These are phyloP conservation scores for Orientallactaga sibirica DNA, from an alignment of 2,797 vertebrate genomes.

Conservation along the genomic window DNA sequence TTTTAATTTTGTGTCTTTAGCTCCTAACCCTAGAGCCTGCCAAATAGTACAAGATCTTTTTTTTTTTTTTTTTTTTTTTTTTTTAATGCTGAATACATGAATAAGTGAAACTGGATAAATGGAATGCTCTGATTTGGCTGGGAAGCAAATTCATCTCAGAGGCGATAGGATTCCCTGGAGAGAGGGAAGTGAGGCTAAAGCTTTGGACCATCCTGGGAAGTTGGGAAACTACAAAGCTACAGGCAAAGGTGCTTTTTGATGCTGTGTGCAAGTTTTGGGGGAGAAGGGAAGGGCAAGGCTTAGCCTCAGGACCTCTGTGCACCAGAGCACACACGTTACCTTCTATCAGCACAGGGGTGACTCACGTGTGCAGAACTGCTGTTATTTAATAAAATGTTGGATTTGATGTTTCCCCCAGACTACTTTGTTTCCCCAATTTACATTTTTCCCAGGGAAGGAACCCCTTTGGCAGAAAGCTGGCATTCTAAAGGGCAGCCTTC, in stretches of 20 bases:
- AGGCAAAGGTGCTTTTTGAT: neutral
- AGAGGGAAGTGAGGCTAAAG: neutral
- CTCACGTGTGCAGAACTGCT: neutral
- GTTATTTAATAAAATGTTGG: neutral
- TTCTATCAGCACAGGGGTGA: neutral
- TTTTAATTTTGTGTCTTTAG: constrained; percentile 46
- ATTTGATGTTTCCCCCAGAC: neutral
- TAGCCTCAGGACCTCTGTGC: neutral
- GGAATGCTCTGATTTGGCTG: neutral
- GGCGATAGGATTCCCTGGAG: neutral
- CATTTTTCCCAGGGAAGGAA: neutral
- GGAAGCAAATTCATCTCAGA: neutral
- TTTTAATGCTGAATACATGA: neutral
- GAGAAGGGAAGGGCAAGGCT: neutral
- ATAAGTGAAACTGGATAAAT: constrained; percentile 8
- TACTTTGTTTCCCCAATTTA: constrained; percentile 11
- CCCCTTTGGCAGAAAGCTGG: neutral
- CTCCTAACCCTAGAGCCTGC: neutral
- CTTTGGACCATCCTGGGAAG: neutral
- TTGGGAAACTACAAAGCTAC: neutral
- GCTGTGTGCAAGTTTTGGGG: neutral
- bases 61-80: no score
- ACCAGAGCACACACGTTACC: neutral
- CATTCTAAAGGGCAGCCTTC: neutral
- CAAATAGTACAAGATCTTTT: neutral